These are phyloP conservation scores for Colletes collaris DNA, from an alignment of 2,888 invertebrate genomes.

Conservation along the genomic window DNA sequence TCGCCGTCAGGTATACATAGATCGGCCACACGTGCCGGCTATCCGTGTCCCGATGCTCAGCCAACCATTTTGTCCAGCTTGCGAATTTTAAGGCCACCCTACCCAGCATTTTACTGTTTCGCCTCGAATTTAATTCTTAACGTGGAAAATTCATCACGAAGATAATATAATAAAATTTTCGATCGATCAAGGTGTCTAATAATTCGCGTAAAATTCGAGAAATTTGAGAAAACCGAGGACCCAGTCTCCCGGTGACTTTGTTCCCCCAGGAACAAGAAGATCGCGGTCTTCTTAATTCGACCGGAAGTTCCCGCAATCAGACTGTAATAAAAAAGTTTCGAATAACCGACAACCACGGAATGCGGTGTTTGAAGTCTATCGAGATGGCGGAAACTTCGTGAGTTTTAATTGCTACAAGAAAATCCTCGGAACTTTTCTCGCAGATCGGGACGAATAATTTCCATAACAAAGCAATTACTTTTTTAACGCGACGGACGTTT, in stretches of 20 bases:
- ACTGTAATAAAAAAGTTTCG: not conserved
- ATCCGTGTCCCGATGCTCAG: slow-evolving; percentile 1
- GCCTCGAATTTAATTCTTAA: not conserved
- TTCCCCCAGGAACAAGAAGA: not conserved
- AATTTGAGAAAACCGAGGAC: not conserved
- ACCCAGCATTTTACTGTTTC: too few relatives aligned
- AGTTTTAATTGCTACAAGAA: slow-evolving; percentile 37
- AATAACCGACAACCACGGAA: slow-evolving; percentile 7
- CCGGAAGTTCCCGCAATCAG: not conserved
- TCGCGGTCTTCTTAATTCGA: not conserved
- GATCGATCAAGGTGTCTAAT: not conserved
- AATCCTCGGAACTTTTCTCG: slow-evolving; percentile 29
- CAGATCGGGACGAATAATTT: slow-evolving; percentile 30
- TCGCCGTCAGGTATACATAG: slow-evolving; percentile 50
- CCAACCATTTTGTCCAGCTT: slow-evolving; percentile 18
- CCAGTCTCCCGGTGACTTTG: too few relatives aligned
- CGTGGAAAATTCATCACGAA: too few relatives aligned
- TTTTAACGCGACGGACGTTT: not conserved
- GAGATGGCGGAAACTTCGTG: slow-evolving; percentile 14
- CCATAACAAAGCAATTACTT: slow-evolving; percentile 28
- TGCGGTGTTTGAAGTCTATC: slow-evolving; percentile 6
- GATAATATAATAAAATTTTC: too few relatives aligned
- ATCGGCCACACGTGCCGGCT: slow-evolving; percentile 48
- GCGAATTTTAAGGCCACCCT: slow-evolving; percentile 7
- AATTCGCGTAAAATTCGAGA: not conserved